phyloP scores from a whole-genome alignment of 2,888 invertebrate genomes.

The Pristionchus mayeri region DNA sequence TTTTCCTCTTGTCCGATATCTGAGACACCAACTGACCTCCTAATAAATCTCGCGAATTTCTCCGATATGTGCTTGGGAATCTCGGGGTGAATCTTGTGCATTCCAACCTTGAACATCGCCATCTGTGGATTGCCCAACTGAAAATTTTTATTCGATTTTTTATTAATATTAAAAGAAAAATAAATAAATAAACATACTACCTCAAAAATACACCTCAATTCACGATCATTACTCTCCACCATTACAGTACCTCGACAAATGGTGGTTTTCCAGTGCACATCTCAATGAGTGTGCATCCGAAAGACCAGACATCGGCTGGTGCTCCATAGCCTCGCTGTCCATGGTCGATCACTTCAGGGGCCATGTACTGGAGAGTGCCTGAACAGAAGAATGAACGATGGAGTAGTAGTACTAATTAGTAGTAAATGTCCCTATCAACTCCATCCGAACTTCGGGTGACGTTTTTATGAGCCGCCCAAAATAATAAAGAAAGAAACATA shows the following conservation, averaged over 20 bases:
- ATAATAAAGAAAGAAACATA: no score
- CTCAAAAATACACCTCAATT: no score
- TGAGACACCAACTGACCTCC: no score
- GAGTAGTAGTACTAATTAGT: no score
- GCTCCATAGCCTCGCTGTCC: conserved; percentile 98
- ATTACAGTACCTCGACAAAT: conserved; percentile 86
- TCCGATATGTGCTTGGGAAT: conserved; percentile 92
- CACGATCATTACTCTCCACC: neutral
- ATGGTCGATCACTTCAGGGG: conserved; percentile 98
- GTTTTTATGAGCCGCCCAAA: no score
- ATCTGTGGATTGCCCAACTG: conserved; percentile 93
- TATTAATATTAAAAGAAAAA: no score
- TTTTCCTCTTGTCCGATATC: no score
- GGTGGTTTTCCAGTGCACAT: conserved; percentile 99
- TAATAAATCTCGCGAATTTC: conserved; percentile 89
- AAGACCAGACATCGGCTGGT: conserved; percentile 94
- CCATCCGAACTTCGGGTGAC: no score
- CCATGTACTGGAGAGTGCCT: conserved; percentile 99
- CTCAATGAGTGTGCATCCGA: conserved; percentile 98
- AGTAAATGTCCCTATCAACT: no score
- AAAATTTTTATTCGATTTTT: no score
- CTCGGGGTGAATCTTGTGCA: conserved; percentile 96
- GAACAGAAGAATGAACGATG: no score
- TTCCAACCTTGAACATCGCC: conserved; percentile 96
- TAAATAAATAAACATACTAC: no score